These are phyloP conservation scores for Parauchenoglanis ngamensis DNA, from an alignment of 2,797 vertebrate genomes.

Conservation along the genomic window DNA sequence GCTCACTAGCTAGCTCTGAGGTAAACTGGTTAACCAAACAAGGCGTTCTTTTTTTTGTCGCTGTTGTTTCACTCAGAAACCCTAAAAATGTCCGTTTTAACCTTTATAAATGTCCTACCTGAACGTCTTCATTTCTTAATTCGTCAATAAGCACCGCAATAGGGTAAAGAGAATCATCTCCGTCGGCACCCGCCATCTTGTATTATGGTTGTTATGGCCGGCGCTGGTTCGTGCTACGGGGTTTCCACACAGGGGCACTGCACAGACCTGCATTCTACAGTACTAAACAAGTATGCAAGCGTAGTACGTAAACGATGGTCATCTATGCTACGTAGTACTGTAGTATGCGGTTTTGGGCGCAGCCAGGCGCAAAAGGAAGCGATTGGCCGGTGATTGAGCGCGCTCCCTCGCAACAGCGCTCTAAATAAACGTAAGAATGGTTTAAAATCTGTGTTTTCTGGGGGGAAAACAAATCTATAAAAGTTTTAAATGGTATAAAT, in stretches of 20 bases:
- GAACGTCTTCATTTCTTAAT: slow-evolving; percentile 68
- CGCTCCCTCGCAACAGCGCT: background rate
- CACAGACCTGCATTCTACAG: background rate
- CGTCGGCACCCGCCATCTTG: slow-evolving; percentile 68
- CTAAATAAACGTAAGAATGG: background rate
- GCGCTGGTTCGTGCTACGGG: slow-evolving; percentile 37
- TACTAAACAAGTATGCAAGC: background rate
- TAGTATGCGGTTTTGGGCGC: slow-evolving; percentile 8
- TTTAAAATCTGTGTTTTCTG: background rate
- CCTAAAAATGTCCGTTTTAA: background rate
- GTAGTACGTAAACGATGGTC: background rate
- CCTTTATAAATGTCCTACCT: slow-evolving; percentile 50
- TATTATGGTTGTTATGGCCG: slow-evolving; percentile 36
- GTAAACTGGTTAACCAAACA: background rate
- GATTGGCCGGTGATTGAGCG: background rate
- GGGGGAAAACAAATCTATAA: too few species aligned
- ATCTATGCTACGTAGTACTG: background rate
- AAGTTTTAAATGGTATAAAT: background rate
- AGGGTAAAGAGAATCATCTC: slow-evolving; percentile 68
- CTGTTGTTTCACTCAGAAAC: background rate
- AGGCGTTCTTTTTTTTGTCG: too few species aligned
- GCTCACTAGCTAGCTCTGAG: background rate
- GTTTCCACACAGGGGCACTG: slow-evolving; percentile 40
- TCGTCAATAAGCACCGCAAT: slow-evolving; percentile 69
- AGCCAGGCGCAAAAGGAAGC: background rate